These are phyloP conservation scores for Achroia grisella DNA, from an alignment of 1,140 invertebrate genomes.

Conservation along the genomic window DNA sequence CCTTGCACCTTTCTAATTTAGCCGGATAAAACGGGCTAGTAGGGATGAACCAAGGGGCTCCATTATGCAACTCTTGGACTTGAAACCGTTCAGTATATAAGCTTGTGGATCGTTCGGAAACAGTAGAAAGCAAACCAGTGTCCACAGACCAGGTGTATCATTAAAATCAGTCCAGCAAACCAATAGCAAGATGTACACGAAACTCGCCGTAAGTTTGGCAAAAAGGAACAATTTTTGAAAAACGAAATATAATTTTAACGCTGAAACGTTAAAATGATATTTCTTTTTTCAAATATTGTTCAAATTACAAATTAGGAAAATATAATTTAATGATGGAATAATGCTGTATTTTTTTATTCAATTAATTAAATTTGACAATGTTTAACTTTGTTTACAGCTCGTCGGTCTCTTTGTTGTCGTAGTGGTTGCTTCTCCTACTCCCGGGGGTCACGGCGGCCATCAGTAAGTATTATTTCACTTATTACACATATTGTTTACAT, in stretches of 20 bases:
- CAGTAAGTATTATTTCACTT: slow-evolving; percentile 39
- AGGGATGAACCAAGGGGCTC: slow-evolving; percentile 62
- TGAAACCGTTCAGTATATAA: slow-evolving; percentile 49
- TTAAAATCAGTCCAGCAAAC: slow-evolving; percentile 55
- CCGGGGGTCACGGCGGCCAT: slow-evolving; percentile 35
- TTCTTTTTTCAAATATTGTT: neutral
- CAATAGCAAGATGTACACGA: slow-evolving; percentile 63
- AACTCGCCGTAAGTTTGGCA: slow-evolving; percentile 56
- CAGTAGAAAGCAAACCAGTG: slow-evolving; percentile 54
- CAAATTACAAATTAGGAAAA: neutral
- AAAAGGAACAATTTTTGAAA: neutral
- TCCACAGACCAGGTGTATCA: slow-evolving; percentile 48
- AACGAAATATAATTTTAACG: too few species aligned
- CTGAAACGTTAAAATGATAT: too few species aligned
- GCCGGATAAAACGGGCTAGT: slow-evolving; percentile 47
- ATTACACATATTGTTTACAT: too few species aligned
- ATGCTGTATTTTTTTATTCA: too few species aligned
- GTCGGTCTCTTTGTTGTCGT: slow-evolving; percentile 41
- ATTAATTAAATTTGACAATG: neutral
- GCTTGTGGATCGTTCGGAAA: slow-evolving; percentile 36
- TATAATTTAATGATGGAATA: neutral
- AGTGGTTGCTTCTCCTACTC: slow-evolving; percentile 43
- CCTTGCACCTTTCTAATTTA: slow-evolving; percentile 42
- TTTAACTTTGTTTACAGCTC: slow-evolving; percentile 27
- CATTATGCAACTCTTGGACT: slow-evolving; percentile 56